phyloP scores from a whole-genome alignment of 2,888 invertebrate genomes.

The Nomada flava region DNA sequence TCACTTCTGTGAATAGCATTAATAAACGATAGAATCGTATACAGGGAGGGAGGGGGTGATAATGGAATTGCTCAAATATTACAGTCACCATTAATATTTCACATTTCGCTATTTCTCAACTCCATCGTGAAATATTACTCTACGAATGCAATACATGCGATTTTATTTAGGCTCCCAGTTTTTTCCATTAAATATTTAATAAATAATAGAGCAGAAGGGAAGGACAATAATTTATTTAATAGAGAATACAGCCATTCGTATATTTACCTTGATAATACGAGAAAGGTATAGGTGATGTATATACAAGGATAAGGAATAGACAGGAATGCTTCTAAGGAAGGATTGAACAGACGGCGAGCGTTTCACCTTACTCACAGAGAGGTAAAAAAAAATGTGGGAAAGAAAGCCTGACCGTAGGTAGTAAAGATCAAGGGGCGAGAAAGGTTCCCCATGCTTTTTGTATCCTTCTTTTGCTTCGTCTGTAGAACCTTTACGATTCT shows the following conservation, averaged over 20 bases:
- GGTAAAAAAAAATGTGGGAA: conserved; percentile 1
- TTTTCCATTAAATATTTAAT: neutral
- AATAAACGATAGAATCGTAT: neutral
- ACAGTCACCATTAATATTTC: neutral
- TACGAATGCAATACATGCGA: too few species aligned
- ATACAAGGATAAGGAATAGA: neutral
- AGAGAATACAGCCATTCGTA: too few species aligned
- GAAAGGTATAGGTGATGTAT: neutral
- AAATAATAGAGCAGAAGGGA: neutral
- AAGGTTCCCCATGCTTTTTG: neutral
- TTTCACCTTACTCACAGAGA: neutral
- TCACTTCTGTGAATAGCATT: neutral
- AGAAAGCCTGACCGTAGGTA: neutral
- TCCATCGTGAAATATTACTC: neutral
- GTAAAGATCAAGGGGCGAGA: neutral
- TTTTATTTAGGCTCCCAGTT: neutral
- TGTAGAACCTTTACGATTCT: too few species aligned
- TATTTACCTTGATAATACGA: neutral
- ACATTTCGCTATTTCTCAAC: neutral
- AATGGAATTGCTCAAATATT: neutral
- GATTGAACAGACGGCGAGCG: neutral
- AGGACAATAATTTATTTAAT: too few species aligned
- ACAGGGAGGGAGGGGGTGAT: too few species aligned
- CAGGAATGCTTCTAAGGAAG: neutral
- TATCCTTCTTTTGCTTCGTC: too few species aligned